phyloP scores from a whole-genome alignment of 1,140 invertebrate species.

The Steinernema feltiae region DNA sequence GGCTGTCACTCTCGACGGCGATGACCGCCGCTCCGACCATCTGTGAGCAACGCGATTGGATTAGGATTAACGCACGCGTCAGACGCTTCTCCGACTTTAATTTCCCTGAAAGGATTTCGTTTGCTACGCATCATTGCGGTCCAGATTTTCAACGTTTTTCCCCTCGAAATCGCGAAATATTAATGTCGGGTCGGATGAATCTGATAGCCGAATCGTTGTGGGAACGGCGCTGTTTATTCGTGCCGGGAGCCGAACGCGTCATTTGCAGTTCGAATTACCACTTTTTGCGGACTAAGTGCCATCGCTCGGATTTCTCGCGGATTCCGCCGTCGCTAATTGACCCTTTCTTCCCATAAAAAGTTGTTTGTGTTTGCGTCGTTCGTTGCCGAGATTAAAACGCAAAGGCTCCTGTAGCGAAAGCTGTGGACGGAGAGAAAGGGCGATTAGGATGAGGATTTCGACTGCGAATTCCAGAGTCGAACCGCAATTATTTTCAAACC shows the following conservation, averaged over 20 bases:
- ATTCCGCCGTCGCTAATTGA: background rate
- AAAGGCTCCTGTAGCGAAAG: too few species aligned
- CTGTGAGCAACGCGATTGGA: background rate
- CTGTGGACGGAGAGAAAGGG: background rate
- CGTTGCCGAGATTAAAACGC: background rate
- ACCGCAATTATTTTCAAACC: too few species aligned
- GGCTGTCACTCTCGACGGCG: background rate
- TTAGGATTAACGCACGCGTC: background rate
- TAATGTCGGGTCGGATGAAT: background rate
- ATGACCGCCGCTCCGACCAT: background rate
- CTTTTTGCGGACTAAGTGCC: background rate
- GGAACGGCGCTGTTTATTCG: background rate
- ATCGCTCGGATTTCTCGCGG: background rate
- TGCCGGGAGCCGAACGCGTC: background rate
- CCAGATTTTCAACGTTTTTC: background rate
- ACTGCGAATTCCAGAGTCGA: too few species aligned
- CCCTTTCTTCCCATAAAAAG: background rate
- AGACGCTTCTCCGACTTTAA: background rate
- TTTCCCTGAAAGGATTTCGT: conserved; percentile 1
- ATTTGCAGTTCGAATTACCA: background rate
- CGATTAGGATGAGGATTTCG: background rate
- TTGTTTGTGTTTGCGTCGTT: conserved; percentile 1
- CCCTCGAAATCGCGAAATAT: background rate
- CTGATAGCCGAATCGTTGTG: background rate
- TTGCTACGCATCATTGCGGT: background rate